These are phyloP conservation scores for Crenichthys baileyi DNA, from an alignment of 2,797 vertebrate genomes.

Conservation along the genomic window DNA sequence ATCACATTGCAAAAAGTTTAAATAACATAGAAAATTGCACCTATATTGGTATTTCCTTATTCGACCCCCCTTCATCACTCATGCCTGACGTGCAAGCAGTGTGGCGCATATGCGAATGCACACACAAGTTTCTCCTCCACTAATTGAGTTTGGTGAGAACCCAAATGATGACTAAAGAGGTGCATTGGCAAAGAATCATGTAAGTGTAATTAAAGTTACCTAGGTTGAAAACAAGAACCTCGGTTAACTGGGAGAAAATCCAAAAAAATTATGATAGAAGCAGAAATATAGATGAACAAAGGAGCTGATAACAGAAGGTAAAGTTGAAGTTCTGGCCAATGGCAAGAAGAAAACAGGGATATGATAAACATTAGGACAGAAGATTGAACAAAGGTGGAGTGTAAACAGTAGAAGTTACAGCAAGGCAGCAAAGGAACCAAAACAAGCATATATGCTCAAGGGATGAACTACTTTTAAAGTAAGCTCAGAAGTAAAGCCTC, in stretches of 20 bases:
- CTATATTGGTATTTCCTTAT: background rate
- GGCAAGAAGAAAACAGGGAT: background rate
- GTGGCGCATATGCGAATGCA: background rate
- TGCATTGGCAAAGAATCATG: background rate
- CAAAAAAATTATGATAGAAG: background rate
- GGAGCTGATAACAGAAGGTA: background rate
- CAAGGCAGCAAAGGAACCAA: constrained; percentile 8
- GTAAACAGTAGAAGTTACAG: background rate
- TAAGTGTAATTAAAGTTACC: constrained; percentile 9
- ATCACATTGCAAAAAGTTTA: constrained; percentile 2
- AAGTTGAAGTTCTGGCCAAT: background rate
- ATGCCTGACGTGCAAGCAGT: background rate
- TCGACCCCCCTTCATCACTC: background rate
- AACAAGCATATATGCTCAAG: background rate
- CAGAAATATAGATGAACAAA: background rate
- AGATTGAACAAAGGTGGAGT: constrained; percentile 2
- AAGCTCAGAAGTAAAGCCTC: background rate
- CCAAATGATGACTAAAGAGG: constrained; percentile 8
- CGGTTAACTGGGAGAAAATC: background rate
- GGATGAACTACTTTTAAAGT: background rate
- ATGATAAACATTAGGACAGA: background rate
- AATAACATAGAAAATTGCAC: background rate
- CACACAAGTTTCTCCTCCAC: background rate
- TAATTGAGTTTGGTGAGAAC: constrained; percentile 7
- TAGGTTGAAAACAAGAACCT: background rate